Base-by-base conservation (phyloP, 2,113 vertebrate species). In the Phylloscopus whistleri region DNA sequence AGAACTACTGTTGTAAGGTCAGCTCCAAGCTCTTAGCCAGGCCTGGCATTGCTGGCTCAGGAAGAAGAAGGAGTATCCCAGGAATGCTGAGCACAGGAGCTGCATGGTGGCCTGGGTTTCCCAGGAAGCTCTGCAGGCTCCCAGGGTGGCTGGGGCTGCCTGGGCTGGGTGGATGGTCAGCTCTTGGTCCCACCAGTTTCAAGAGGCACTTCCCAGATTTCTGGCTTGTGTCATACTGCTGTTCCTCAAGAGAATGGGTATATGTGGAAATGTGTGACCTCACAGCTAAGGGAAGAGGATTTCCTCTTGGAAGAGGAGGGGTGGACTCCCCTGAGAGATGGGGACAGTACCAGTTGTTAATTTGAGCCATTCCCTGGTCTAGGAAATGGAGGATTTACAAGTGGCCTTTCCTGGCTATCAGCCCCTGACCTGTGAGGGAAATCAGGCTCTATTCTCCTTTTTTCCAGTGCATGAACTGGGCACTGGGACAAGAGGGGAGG, bases 221-320 rank as follows among this genome's bases (percentile, higher is more conserved):
- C 51, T 8, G 33, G 52, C 31, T 83, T 55, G 33, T 6, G 16
- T 48, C 46, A 20, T 3, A 7, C 1, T 43, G 53, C 9, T 55
- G 23, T 77, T 55, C 60, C 83, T 60, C 83, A 60, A 44, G n/a
- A 86, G 56, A 93, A 81, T 14, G 56, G 33, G n/a, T 41, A n/a
- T 13, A 33, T 19, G 53, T 55, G 79, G 79, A 95, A 95, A 81
- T 2, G 12, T 56, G 30, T 4, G 7, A 90, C 48, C 56, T 81
- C 51, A 44, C 0, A 1, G 48, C 69, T 35, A 74, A 78, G 0
- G 5, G 56, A 84, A 74, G 85, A 89, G 83, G 68, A 92, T 90
- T 96, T 97, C 85, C 72, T 88, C 75, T 78, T 58, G 80, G 56
- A 86, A 90, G 23, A 67, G 26, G n/a, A 74, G 60, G n/a, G 21